Conservation (phyloP, 1,140 invertebrate genomes). For the Phymastichus coffea region DNA sequence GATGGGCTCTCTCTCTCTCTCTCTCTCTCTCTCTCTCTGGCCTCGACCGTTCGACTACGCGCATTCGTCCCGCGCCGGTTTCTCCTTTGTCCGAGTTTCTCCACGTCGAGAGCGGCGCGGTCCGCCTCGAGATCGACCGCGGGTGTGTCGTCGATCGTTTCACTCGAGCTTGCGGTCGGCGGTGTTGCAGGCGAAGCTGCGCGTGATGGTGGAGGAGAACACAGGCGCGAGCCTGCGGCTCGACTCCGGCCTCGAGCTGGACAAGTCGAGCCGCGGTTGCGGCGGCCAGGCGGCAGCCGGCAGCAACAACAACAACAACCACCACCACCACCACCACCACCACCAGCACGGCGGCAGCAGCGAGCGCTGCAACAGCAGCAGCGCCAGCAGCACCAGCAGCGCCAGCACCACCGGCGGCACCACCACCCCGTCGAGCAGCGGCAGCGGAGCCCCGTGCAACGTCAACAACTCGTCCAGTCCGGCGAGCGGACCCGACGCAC, state of each 20-base stretch:
- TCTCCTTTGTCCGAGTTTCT: too few relatives aligned
- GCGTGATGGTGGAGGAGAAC: slow-evolving; percentile 73
- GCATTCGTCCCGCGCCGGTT: too few relatives aligned
- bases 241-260: slow-evolving; percentile 64
- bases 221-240: slow-evolving; percentile 63
- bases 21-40: too few relatives aligned
- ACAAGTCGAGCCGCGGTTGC: slow-evolving; percentile 61
- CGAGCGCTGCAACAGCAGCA: slow-evolving; percentile 29
- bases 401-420: slow-evolving; percentile 31
- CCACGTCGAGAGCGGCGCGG: too few relatives aligned
- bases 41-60: too few relatives aligned
- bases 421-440: slow-evolving; percentile 26
- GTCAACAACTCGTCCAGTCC: slow-evolving; percentile 3
- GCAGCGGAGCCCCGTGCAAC: background rate
- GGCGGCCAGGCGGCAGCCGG: slow-evolving; percentile 43
- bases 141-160: too few relatives aligned
- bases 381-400: slow-evolving; percentile 34
- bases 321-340: slow-evolving; percentile 24
- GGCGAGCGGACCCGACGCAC: background rate
- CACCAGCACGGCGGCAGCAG: slow-evolving; percentile 30
- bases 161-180: too few relatives aligned
- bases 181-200: slow-evolving; percentile 63
- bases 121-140: too few relatives aligned
- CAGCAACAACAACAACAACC: slow-evolving; percentile 37
- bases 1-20: too few relatives aligned